Conservation (phyloP, 2,113 vertebrate species). For the Procavia capensis region DNA sequence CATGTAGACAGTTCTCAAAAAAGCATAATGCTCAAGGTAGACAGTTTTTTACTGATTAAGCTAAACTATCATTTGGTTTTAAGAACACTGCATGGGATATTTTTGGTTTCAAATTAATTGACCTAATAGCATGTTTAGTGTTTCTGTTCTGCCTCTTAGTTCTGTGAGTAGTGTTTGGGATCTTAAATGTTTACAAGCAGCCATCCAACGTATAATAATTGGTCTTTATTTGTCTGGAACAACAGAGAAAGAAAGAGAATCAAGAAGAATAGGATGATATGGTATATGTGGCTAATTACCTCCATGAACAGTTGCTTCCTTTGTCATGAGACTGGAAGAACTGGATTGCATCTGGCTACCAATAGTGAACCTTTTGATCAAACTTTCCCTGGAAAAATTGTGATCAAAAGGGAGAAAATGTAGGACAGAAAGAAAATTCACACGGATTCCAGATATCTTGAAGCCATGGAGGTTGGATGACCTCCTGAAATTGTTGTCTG, state of each 20-base stretch:
- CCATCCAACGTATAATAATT: background rate
- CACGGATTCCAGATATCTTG: background rate
- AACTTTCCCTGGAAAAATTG: background rate
- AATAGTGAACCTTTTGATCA: background rate
- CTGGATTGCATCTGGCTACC: background rate
- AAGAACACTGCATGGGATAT: background rate
- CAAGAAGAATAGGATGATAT: background rate
- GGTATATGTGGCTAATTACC: background rate
- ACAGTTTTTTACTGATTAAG: too few species aligned
- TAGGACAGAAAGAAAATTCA: background rate
- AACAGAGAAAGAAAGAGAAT: background rate
- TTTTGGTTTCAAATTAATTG: background rate
- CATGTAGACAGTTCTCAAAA: background rate
- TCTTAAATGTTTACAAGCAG: background rate
- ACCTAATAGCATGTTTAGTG: background rate
- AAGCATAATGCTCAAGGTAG: too few species aligned
- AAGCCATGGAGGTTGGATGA: background rate
- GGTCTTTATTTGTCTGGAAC: background rate
- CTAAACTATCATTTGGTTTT: too few species aligned
- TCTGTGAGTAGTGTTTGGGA: background rate
- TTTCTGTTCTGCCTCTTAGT: background rate
- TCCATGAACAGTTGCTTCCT: too few species aligned
- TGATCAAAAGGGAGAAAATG: background rate
- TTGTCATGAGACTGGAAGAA: background rate
- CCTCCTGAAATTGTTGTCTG: too few species aligned